A percentile compares a stretch with the other conserved stretches of the same genome.
Conservation (phyloP, 2,113 vertebrate species). For the Ictalurus furcatus region DNA sequence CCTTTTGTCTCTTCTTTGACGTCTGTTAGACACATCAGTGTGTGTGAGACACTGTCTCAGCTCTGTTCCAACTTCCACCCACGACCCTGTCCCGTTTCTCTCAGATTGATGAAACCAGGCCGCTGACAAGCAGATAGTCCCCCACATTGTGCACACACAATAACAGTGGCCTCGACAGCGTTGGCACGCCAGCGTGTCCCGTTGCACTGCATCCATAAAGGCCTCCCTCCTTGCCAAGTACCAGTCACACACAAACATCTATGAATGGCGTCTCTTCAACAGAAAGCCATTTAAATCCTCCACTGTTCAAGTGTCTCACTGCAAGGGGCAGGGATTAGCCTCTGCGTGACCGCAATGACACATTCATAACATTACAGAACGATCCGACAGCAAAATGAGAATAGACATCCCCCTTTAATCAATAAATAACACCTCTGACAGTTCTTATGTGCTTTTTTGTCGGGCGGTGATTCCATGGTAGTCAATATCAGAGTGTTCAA, state of each 20-base stretch:
- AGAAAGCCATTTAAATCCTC: slow-evolving; percentile 3
- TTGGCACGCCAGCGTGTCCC: slow-evolving; percentile 30
- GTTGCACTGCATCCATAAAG: slow-evolving; percentile 35
- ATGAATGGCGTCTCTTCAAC: neutral
- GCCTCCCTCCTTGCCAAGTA: slow-evolving; percentile 14
- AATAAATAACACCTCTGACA: neutral
- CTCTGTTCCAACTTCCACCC: slow-evolving; percentile 35
- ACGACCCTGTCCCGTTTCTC: slow-evolving; percentile 18
- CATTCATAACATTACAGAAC: neutral
- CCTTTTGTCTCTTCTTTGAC: slow-evolving; percentile 20
- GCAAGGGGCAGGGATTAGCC: neutral
- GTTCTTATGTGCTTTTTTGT: neutral
- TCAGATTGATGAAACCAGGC: slow-evolving; percentile 29
- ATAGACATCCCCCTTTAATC: neutral
- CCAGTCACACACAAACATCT: slow-evolving; percentile 4
- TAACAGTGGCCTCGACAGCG: slow-evolving; percentile 18
- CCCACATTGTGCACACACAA: slow-evolving; percentile 29
- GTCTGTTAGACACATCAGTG: slow-evolving; percentile 1
- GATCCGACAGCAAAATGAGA: slow-evolving; percentile 2
- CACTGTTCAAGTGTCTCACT: slow-evolving; percentile 23
- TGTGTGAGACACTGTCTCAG: slow-evolving; percentile 18
- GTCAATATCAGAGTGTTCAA: neutral
- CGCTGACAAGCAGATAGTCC: slow-evolving; percentile 33
- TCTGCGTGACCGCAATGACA: neutral
- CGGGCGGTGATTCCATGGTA: neutral